Base-by-base conservation (phyloP, 2,888 invertebrate genomes). In the Ypsolopha sequella region DNA sequence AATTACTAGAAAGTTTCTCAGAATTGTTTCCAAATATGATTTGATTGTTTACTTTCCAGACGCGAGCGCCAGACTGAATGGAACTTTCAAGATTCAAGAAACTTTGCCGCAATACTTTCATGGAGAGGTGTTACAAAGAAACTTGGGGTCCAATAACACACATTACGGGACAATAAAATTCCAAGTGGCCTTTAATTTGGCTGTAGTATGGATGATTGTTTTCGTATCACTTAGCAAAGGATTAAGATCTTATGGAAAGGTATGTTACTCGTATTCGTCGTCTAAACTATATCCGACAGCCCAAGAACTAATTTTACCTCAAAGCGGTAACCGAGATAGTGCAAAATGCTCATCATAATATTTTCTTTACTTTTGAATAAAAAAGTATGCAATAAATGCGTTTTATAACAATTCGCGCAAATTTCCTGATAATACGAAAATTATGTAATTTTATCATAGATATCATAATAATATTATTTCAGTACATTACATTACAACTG, bases 151-250 rank as follows among this genome's bases (percentile, higher is more conserved):
- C 47, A 68, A 63, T 64, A 78, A 55, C 60, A 80, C 63, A 48
- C 75, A 66, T 54, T 89, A 89, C 52, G 91, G 92, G 34, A 89
- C 88, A 7, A 89, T 94, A 53, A 93, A 93, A 75, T 95, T 96
- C 77, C 95, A 96, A 88, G 91, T 95, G 56, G 95, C 95, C 2
- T 95, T 96, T 78, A 95, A 96, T 75, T 84, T 96, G 71, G 95
- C 95, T 0, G 93, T 96, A 6, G 92, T 96, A 24, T 97, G 96
- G 96, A 92, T 95, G 89, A 92, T 95, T 48, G 92, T 96, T 6
- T 96, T 96, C 68, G 91, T 96, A 24, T 91, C 94, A 45, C 88
- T 96, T 24, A 95, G 95, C 73, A 95, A 95, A 89, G 96, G 96
- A 53, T 78, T 96, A 43, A 89, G 93, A 61, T 94, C 94, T 0